Evolutionary conservation across 2,797 vertebrate species (phyloP).

Genomic region (Spheniscus humboldti): DNA sequence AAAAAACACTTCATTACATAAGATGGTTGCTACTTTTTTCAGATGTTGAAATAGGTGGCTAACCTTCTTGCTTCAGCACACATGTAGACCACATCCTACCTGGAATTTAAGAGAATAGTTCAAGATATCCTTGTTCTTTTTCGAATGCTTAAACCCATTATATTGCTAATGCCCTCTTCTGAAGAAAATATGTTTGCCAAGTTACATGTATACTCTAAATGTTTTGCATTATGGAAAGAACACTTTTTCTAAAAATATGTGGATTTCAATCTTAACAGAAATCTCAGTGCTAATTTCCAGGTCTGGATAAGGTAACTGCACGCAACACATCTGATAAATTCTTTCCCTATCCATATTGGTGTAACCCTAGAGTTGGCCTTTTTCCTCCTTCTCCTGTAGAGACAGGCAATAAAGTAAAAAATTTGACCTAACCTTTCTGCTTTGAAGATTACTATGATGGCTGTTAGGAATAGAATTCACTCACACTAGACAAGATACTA

Average conservation of each 20-base stretch:
- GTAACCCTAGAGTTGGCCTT: background rate
- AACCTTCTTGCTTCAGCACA: background rate
- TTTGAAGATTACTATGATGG: background rate
- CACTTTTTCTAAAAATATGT: background rate
- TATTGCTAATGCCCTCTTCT: background rate
- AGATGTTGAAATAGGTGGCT: background rate
- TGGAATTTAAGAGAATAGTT: background rate
- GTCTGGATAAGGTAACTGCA: background rate
- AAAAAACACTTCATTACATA: background rate
- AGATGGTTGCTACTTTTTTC: background rate
- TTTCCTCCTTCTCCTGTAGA: background rate
- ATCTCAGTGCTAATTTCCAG: background rate
- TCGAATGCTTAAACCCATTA: background rate
- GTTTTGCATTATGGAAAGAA: background rate
- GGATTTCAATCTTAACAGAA: background rate
- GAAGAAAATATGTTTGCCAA: background rate
- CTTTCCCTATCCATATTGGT: background rate
- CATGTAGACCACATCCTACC: background rate
- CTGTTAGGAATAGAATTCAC: background rate
- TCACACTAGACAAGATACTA: background rate
- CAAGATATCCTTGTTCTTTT: background rate
- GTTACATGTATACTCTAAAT: no score
- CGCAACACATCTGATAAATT: background rate
- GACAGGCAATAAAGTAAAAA: background rate
- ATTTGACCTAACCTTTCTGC: background rate